phyloP scores from a whole-genome alignment of 1,140 invertebrate species.

The Lysiphlebus fabarum region DNA sequence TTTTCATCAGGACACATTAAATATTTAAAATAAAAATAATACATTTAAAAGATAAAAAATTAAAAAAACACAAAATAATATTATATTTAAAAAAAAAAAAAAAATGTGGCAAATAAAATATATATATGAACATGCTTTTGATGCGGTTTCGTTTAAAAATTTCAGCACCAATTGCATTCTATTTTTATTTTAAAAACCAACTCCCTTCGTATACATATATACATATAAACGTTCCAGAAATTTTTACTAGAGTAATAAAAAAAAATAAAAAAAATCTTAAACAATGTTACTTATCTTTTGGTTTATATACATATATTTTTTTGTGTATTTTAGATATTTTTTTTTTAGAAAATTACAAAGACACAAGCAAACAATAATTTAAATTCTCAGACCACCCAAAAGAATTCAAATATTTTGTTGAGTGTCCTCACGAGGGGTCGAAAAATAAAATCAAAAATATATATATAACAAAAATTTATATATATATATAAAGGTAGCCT shows the following conservation, averaged over 20 bases:
- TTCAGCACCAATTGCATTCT: neutral
- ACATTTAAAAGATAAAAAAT: no score
- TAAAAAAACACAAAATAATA: no score
- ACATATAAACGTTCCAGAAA: neutral
- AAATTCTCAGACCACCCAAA: slow-evolving; percentile 2
- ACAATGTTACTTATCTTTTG: no score
- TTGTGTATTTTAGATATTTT: neutral
- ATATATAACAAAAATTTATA: neutral
- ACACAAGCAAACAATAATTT: neutral
- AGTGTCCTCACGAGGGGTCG: neutral
- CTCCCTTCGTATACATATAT: neutral
- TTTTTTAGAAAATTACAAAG: neutral
- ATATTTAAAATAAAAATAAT: no score
- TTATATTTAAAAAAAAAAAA: no score
- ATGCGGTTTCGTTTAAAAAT: neutral
- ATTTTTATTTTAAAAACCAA: neutral
- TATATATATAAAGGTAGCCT: neutral
- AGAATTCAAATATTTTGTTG: neutral
- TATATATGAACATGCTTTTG: no score
- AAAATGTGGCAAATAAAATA: no score
- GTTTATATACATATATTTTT: no score
- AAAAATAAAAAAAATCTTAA: no score
- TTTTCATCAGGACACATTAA: no score
- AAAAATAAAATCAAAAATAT: neutral
- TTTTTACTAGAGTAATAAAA: neutral